Base-by-base conservation (phyloP, 2,113 vertebrate genomes). In the Bombycilla garrulus region DNA sequence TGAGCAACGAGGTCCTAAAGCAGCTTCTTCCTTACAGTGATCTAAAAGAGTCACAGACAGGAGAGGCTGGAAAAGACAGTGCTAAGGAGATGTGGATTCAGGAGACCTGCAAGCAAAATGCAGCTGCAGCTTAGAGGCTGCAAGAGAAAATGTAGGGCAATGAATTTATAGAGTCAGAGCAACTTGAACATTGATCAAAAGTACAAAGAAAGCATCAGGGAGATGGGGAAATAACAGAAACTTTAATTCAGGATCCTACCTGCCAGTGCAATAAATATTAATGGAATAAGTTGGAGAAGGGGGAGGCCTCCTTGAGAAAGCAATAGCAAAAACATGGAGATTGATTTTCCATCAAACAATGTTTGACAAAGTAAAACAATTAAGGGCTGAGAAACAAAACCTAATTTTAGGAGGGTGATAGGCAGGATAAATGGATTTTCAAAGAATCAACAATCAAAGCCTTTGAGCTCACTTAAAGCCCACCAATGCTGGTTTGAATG, bases 281-380 rank as follows among this genome's bases (percentile, higher is more conserved):
- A 93, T 93, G 73, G 70, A 64, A 29, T 79, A 67, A 79, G 51
- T 3, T 85, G 71, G 67, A 93, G 74, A 86, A 93, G 51, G 62
- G 26, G 40, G 36, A 86, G 81, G 77, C 56, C 64, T 95, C 80
- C 44, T 60, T 56, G n/a, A 78, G 78, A 95, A 83, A 90, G 85
- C 47, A 93, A 73, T 17, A 85, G 81, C 45, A 62, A 91, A 94
- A 86, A 2, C 54, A 76, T 31, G 2, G 25, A 86, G 76, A 94
- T 91, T 93, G 95, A 95, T 96, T 92, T 90, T 79, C 87, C 74
- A 83, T 91, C 92, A 83, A 95, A 92, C 4, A 72, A 36, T 61
- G n/a, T 82, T 80, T 88, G 67, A 83, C 79, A 80, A 90, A 87
- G 47, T 36, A 92, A 94, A 95, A 87, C 54, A 91, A 80, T 77